Percentiles rank a stretch among this genome's conserved stretches.
Conservation (phyloP, 2,888 invertebrate genomes). For the Ormyrus rosae region DNA sequence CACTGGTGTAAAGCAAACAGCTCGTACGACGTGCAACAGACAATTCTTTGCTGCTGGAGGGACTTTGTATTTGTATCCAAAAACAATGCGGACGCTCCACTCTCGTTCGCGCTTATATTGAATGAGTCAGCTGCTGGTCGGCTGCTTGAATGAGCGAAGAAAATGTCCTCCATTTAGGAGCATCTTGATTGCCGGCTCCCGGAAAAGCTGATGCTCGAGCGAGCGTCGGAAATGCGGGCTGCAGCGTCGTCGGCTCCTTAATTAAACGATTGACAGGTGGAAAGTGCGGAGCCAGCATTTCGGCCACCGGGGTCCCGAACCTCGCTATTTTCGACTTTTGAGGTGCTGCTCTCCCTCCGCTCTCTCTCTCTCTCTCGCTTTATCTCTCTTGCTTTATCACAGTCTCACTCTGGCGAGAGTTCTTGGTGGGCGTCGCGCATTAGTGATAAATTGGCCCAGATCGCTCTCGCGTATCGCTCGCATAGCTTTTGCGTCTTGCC, state of each 20-base stretch:
- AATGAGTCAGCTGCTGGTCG: conserved; percentile 32
- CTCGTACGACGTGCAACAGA: too few relatives aligned
- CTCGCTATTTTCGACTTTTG: conserved; percentile 66
- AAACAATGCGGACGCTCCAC: too few relatives aligned
- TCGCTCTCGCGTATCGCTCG: conserved; percentile 69
- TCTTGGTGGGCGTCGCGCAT: conserved; percentile 66
- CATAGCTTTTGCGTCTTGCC: conserved; percentile 59
- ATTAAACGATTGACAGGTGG: conserved; percentile 68
- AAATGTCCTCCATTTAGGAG: conserved; percentile 7
- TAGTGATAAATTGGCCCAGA: conserved; percentile 72
- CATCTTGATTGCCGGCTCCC: conserved; percentile 24
- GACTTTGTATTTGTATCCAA: too few relatives aligned
- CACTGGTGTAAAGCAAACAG: not conserved
- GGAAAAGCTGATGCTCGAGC: conserved; percentile 45
- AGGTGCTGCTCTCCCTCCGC: conserved; percentile 54
- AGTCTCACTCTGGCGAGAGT: conserved; percentile 45
- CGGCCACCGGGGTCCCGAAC: conserved; percentile 57
- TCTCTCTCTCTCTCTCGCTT: conserved; percentile 52
- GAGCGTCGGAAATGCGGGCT: conserved; percentile 51
- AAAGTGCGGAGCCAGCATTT: conserved; percentile 55
- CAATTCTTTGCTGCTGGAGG: too few relatives aligned
- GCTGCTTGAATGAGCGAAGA: conserved; percentile 33
- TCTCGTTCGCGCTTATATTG: not conserved
- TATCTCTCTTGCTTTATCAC: conserved; percentile 47
- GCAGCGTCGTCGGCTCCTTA: conserved; percentile 58